Base-by-base conservation (phyloP, 2,888 invertebrate genomes). In the Gastrophysa polygoni region DNA sequence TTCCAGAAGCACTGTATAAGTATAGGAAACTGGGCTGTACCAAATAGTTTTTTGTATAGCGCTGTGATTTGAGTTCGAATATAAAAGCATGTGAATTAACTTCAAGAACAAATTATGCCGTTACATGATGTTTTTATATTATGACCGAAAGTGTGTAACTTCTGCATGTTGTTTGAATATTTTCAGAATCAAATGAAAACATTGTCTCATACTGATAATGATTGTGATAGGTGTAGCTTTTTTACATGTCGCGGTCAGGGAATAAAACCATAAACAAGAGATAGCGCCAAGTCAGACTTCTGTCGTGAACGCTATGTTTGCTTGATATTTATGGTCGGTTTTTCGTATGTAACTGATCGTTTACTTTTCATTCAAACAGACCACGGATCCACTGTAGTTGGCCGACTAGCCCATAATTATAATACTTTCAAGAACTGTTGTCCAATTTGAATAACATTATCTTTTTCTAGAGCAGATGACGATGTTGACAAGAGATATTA, bases 201-300 rank as follows among this genome's bases (percentile, higher is more conserved):
- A 5, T 24, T 7, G 24, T 5, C 4, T 24, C 4, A 3, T 24
- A 3, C 24, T 5, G 7, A 24, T 7, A 8, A 10, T 8, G 4
- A 32, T 50, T 50, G 50, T 50, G 50, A 50, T 50, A n/a, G n/a
- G n/a, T n/a, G 32, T 32, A 32, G 46, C 47, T 47, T 47, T 32
- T 28, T 54, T 48, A 59, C 67, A 64, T 70, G 73, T 73, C 71
- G 69, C 71, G 71, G 71, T 69, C 70, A 70, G 69, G 71, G 68
- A 64, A 72, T 70, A 71, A 66, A 59, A 68, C 67, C 67, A 70
- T 71, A 72, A 73, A 72, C 71, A 73, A 63, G 66, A 64, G 65
- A 70, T 72, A 71, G 69, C 71, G 71, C 73, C 72, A 71, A 70
- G 66, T 70, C 68, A 71, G 69, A 71, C 69, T 71, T 72, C 69